These are phyloP conservation scores for Pandemis cinnamomeana DNA, from an alignment of 2,888 invertebrate genomes.

Conservation along the genomic window DNA sequence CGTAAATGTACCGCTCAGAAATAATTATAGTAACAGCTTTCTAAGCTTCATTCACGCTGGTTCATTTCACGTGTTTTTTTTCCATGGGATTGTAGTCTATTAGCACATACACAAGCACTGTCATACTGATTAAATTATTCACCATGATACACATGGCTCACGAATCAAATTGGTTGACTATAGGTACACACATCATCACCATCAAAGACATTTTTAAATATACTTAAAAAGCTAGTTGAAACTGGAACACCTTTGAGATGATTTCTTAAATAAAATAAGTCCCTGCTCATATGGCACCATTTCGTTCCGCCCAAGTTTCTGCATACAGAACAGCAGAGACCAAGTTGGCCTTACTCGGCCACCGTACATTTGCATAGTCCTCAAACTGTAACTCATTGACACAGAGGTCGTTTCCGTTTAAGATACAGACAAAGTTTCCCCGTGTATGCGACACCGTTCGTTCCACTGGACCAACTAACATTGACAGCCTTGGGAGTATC, in stretches of 20 bases:
- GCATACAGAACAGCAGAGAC: conserved; percentile 51
- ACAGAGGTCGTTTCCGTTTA: conserved; percentile 49
- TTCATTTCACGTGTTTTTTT: too few species aligned
- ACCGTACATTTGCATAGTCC: conserved; percentile 17
- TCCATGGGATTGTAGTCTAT: too few species aligned
- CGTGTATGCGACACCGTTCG: conserved; percentile 7
- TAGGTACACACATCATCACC: too few species aligned
- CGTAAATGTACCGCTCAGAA: too few species aligned
- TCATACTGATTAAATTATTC: too few species aligned
- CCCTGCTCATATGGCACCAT: conserved; percentile 48
- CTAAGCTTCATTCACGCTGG: too few species aligned
- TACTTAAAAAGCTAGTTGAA: background rate
- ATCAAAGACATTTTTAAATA: too few species aligned
- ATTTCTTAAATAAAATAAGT: conserved; percentile 36
- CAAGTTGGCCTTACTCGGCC: conserved; percentile 27
- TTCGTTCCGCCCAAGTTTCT: conserved; percentile 52
- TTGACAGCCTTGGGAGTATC: conserved; percentile 24
- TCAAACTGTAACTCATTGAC: conserved; percentile 40
- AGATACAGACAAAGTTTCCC: conserved; percentile 19
- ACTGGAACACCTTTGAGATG: background rate
- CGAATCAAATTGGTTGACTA: too few species aligned
- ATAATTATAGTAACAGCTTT: too few species aligned
- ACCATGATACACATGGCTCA: too few species aligned
- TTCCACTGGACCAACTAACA: conserved; percentile 23
- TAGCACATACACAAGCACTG: too few species aligned